Evolutionary conservation across 1,140 invertebrate genomes (phyloP).

Genomic region (Armadillidium nasatum): DNA sequence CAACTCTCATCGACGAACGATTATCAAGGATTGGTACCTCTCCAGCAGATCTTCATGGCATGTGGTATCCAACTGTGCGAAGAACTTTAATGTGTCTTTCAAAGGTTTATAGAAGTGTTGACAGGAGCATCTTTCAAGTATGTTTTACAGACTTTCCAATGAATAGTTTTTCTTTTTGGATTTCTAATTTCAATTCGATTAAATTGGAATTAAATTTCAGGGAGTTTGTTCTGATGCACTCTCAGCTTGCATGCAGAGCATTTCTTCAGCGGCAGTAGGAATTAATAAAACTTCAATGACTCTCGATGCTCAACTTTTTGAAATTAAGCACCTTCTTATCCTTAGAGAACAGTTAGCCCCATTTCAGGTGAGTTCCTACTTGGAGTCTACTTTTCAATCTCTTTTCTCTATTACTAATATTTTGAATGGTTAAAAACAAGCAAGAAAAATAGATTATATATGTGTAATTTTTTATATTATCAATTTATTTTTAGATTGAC

Average conservation of each 20-base stretch:
- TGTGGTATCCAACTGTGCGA: conserved; percentile 98
- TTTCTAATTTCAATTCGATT: neutral
- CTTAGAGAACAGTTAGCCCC: conserved; percentile 95
- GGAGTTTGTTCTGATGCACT: conserved; percentile 82
- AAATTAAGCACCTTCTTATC: conserved; percentile 96
- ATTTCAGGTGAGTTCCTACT: conserved; percentile 75
- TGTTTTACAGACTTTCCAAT: neutral
- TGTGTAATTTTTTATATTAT: too few relatives aligned
- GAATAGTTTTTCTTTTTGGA: neutral
- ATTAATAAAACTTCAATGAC: conserved; percentile 48
- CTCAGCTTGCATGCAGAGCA: conserved; percentile 81
- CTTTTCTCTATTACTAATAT: too few relatives aligned
- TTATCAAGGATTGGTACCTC: conserved; percentile 54
- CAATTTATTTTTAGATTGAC: conserved; percentile 59
- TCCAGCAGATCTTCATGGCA: conserved; percentile 93
- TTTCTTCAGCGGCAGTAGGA: conserved; percentile 64
- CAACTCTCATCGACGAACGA: conserved; percentile 31
- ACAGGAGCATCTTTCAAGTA: conserved; percentile 84
- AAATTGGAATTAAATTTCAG: conserved; percentile 13
- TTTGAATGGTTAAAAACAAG: too few relatives aligned
- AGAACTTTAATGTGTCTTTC: conserved; percentile 91
- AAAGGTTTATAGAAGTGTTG: conserved; percentile 89
- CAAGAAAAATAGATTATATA: too few relatives aligned
- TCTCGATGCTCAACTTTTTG: conserved; percentile 91
- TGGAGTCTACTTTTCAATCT: neutral